phyloP scores from a whole-genome alignment of 2,888 invertebrate species.

The Clunio marinus region DNA sequence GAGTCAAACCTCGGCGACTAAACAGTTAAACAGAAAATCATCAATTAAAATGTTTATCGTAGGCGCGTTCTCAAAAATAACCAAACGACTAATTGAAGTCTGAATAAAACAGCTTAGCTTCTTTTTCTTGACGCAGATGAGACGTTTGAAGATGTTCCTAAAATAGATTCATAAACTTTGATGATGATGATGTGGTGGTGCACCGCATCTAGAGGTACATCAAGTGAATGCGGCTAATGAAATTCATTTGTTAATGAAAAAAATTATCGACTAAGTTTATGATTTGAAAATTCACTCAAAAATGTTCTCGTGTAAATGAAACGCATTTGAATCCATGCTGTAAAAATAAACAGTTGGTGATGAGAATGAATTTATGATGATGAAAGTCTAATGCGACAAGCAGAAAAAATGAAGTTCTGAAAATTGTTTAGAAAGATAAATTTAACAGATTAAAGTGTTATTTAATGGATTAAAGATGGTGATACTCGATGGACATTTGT shows the following conservation, averaged over 20 bases:
- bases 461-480: not conserved
- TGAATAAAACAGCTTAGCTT: too few species aligned
- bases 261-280: slow-evolving; percentile 1
- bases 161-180: too few species aligned
- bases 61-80: not conserved
- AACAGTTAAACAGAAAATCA: not conserved
- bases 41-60: slow-evolving; percentile 1
- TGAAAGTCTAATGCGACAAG: not conserved
- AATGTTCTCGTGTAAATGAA: not conserved
- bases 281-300: not conserved
- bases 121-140: too few species aligned
- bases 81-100: not conserved
- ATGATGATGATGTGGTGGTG: not conserved
- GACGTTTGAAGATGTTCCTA: too few species aligned
- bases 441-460: not conserved
- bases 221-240: slow-evolving; percentile 17
- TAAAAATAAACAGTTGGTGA: not conserved
- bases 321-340: not conserved
- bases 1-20: not conserved
- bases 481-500: not conserved
- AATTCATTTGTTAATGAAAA: slow-evolving; percentile 26
- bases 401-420: too few species aligned
- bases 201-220: not conserved
- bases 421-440: not conserved
- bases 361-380: slow-evolving; percentile 6